phyloP scores from a whole-genome alignment of 2,113 vertebrate species.

The Crypturellus undulatus region DNA sequence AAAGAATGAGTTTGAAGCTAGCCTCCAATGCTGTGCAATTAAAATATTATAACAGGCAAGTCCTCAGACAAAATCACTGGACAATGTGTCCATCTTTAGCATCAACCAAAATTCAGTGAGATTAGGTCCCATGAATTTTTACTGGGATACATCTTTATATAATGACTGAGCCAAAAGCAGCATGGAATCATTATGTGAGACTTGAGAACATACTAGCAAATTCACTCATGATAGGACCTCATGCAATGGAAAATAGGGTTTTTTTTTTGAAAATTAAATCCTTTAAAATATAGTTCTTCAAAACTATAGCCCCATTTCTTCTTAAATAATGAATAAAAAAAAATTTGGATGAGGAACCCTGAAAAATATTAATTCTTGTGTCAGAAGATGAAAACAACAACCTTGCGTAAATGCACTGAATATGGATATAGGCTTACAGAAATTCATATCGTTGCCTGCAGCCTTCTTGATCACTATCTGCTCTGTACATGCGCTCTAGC shows the following conservation, averaged over 20 bases:
- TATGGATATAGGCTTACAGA: not conserved
- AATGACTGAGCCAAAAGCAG: not conserved
- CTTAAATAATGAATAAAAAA: not conserved
- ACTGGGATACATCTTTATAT: not conserved
- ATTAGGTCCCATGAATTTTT: not conserved
- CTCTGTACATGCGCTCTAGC: rapidly evolving
- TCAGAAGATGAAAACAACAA: not conserved
- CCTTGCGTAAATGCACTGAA: not conserved
- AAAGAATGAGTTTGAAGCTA: not conserved
- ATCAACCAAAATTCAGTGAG: not conserved
- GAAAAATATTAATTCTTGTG: not conserved
- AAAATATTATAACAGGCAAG: not conserved
- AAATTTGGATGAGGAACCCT: not conserved
- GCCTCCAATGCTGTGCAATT: not conserved
- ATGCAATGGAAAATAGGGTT: not conserved
- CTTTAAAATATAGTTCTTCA: not conserved
- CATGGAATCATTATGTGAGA: not conserved
- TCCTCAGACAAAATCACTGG: not conserved
- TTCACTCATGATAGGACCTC: not conserved
- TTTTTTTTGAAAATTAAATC: not conserved
- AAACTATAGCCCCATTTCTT: not conserved
- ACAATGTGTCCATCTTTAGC: not conserved
- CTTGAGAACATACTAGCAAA: not conserved
- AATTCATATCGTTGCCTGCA: not conserved
- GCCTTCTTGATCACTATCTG: not conserved